Base-by-base conservation (phyloP, 2,797 vertebrate genomes). In the Microctenopoma steveboyesi region DNA sequence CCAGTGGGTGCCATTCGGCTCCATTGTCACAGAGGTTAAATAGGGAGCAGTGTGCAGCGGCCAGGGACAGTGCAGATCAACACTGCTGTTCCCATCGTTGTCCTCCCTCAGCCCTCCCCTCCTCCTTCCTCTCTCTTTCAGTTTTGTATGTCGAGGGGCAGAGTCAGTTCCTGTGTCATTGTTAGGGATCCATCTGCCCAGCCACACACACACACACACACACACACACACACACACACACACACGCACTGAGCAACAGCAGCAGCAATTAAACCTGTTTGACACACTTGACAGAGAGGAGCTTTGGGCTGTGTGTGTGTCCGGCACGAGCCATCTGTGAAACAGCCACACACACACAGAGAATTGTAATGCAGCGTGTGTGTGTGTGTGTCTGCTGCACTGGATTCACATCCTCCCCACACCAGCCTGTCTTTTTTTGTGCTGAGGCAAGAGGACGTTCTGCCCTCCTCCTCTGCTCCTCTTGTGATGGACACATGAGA, bases 201-300 rank as follows among this genome's bases (percentile, higher is more conserved):
- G 59, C 55, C 37, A 0, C 64, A 33, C 57, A 51, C 61, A 40
- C 67, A 60, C 64, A 50, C 69, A 69, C 57, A 52, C 63, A 42
- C 66, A 69, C 69, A 60, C 70, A 46, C 61, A 50, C 50, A 51
- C 55, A 71, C 48, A 53, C 28, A 57, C 69, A 69, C 57, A 55
- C 62, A 46, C 66, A 69, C 69, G 54, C 76, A 46, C 61, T 46
- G 50, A 51, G 55, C 10, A 64, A 52, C 33, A 9, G 65, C 60
- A 54, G 87, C 60, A 56, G 87, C 87, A 91, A 92, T 91, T 91
- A 91, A 90, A 86, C 85, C 90, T 83, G 84, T 89, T 90, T 91
- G 91, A 94, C 91, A 91, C 87, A 89, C 82, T 90, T 90, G 89
- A 92, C 90, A 90, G 85, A 87, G 84, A 84, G 51, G 69, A 85